Evolutionary conservation across 2,888 invertebrate genomes (phyloP), one percentile per base, ranked within the genome.

Genomic region (Antheraea yamamai): DNA sequence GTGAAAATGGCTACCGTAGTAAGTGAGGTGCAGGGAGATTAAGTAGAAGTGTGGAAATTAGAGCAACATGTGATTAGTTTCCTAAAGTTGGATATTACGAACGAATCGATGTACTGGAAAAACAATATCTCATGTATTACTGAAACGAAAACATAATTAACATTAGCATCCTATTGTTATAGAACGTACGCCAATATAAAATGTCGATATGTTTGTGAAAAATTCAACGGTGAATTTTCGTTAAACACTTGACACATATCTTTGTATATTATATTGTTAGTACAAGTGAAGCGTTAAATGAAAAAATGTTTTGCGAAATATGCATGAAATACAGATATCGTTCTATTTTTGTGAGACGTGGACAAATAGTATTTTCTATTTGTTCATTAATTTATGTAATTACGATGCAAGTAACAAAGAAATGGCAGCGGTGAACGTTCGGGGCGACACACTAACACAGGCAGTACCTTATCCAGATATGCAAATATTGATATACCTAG

Each of bases 241-340:
- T 85, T 83, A 80, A 84, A 86, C 86, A 85, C 80, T 80, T 87
- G 85, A 79, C 76, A 80, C 72, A 72, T 18, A 47, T 47, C 12
- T 47, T 58, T 70, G 55, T 68, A 26, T 73, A 55, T 35, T 51
- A 72, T 71, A 68, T 77, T 76, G 72, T 82, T 78, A 72, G 77
- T 78, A 81, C 85, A 84, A 81, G 83, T 86, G 85, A 78, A 79
- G 76, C 72, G 74, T 26, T 66, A 76, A 82, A 73, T 74, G 51
- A 72, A 68, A n/a, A 76, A 55, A 39, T 74, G 20, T 74, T 35
- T 39, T 47, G 79, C 78, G 75, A 81, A 81, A 81, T 79, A 81
- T 78, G 80, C 81, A 81, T 78, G 79, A 78, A 79, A 81, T 76
- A 70, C 39, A 70, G 70, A 72, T 75, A 79, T 82, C 77, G 81